phyloP scores from a whole-genome alignment of 1,140 invertebrate species.

The Plutomurus gul region DNA sequence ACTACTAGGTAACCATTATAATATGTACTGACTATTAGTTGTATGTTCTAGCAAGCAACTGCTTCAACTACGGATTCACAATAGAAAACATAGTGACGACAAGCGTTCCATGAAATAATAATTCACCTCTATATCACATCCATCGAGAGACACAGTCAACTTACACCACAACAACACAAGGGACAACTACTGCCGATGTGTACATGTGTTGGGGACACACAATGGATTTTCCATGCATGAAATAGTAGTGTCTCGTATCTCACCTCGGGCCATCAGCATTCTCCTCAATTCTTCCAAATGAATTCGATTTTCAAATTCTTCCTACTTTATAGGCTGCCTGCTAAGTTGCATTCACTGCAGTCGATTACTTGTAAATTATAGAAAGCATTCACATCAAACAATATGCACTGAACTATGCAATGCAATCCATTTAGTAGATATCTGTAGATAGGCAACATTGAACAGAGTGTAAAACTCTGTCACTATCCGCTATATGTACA shows the following conservation, averaged over 20 bases:
- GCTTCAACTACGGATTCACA: background rate
- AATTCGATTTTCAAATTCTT: background rate
- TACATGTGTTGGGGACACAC: background rate
- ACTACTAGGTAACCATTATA: too few relatives aligned
- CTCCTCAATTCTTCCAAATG: background rate
- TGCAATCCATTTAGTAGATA: too few relatives aligned
- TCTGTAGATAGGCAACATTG: too few relatives aligned
- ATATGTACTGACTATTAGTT: too few relatives aligned
- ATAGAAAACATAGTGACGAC: slow-evolving; percentile 4
- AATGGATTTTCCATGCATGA: slow-evolving; percentile 22
- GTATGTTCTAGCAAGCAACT: too few relatives aligned
- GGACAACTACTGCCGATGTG: too few relatives aligned
- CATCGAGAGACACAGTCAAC: background rate
- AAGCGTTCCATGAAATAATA: slow-evolving; percentile 22
- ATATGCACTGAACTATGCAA: too few relatives aligned
- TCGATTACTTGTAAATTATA: too few relatives aligned
- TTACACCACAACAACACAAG: too few relatives aligned
- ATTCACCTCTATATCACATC: slow-evolving; percentile 15
- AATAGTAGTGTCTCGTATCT: background rate
- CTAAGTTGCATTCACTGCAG: background rate
- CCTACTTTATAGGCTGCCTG: background rate
- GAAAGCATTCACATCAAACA: too few relatives aligned
- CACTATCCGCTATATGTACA: too few relatives aligned
- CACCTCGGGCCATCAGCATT: background rate
- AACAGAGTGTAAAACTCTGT: too few relatives aligned